A percentile compares a stretch with the other conserved stretches of the same genome.
Evolutionary conservation across 2,797 vertebrate species (phyloP).

Genomic region (Knipowitschia caucasica): DNA sequence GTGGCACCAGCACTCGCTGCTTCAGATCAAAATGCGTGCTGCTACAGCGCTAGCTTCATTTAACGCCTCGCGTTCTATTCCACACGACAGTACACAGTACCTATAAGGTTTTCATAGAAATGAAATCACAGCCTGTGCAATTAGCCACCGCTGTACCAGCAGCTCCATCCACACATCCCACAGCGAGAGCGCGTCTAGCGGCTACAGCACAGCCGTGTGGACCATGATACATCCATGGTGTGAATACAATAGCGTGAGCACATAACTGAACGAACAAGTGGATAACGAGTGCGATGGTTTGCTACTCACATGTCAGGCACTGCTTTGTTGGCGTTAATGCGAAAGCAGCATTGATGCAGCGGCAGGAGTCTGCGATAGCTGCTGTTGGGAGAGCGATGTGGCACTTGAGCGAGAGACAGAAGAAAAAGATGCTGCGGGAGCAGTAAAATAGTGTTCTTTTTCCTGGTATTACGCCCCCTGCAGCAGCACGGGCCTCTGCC

Average conservation of each 20-base stretch:
- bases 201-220: conserved; percentile 38
- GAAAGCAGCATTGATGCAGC: conserved; percentile 60
- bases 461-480: conserved; percentile 71
- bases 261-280: conserved; percentile 41
- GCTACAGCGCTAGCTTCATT: conserved; percentile 32
- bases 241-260: conserved; percentile 32
- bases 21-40: conserved; percentile 24
- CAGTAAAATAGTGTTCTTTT: conserved; percentile 64
- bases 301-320: conserved; percentile 83
- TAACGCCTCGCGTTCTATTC: conserved; percentile 16
- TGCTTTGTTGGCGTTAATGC: conserved; percentile 54
- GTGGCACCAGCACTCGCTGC: conserved; percentile 22
- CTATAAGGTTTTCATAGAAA: conserved; percentile 14
- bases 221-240: conserved; percentile 22
- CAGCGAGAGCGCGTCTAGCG: conserved; percentile 28
- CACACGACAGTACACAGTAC: not conserved
- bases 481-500: conserved; percentile 84
- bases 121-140: conserved; percentile 24
- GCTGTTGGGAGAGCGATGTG: conserved; percentile 51
- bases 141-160: conserved; percentile 42
- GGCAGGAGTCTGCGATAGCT: conserved; percentile 47
- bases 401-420: conserved; percentile 46
- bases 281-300: conserved; percentile 62
- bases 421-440: conserved; percentile 58
- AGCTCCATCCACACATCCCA: conserved; percentile 18